phyloP scores from a whole-genome alignment of 2,113 vertebrate species.

The Syrmaticus mikado region DNA sequence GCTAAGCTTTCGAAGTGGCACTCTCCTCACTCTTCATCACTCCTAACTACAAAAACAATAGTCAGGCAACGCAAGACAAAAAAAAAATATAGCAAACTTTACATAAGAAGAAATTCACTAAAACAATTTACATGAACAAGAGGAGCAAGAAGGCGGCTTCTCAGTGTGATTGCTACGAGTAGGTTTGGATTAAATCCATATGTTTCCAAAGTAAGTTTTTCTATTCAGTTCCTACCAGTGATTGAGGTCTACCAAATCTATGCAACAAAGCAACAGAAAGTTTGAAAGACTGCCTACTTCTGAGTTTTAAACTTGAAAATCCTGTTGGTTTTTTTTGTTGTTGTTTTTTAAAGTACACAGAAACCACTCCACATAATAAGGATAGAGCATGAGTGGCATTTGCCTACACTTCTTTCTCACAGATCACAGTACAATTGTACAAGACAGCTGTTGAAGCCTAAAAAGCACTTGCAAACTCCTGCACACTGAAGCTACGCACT shows the following conservation, averaged over 20 bases:
- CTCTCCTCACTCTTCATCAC: fast-evolving
- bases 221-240: not conserved
- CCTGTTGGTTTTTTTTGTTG: not conserved
- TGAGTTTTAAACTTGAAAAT: not conserved
- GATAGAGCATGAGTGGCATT: not conserved
- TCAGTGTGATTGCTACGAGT: not conserved
- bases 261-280: not conserved
- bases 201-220: not conserved
- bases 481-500: not conserved
- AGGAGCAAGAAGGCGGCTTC: not conserved
- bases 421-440: not conserved
- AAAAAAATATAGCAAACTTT: not conserved
- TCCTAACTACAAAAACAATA: not conserved
- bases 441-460: not conserved
- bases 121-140: not conserved
- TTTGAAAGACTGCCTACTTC: not conserved
- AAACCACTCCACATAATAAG: not conserved
- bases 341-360: not conserved
- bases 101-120: not conserved
- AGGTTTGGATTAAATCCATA: not conserved
- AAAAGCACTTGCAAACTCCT: not conserved
- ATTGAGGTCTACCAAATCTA: not conserved
- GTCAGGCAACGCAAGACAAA: not conserved
- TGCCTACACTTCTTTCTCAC: not conserved
- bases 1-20: not conserved